Percentiles rank a stretch among this genome's conserved stretches.
These are phyloP conservation scores for Drosophila cognata DNA, from an alignment of 2,888 invertebrate species.

Conservation along the genomic window DNA sequence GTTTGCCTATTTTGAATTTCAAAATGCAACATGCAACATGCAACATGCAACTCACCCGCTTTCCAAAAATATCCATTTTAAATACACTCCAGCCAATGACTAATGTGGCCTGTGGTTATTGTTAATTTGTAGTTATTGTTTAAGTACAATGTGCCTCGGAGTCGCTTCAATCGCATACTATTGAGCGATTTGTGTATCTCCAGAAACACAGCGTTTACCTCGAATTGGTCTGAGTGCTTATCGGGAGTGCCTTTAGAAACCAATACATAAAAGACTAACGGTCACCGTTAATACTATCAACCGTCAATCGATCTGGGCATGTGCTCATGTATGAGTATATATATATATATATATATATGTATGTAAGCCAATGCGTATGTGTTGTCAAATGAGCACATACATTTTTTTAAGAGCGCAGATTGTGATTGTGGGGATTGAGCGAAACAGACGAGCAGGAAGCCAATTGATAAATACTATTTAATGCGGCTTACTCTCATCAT, in stretches of 20 bases:
- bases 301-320: conserved; percentile 40
- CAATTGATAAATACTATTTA: conserved; percentile 1
- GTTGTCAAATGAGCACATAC: not conserved
- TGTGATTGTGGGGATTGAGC: conserved; percentile 4
- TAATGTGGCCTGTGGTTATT: not conserved
- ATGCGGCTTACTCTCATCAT: not conserved
- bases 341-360: not conserved
- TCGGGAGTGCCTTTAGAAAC: conserved; percentile 42
- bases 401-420: conserved; percentile 15
- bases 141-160: conserved; percentile 46
- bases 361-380: not conserved
- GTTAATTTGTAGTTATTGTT: conserved; percentile 5
- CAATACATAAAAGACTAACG: conserved; percentile 35
- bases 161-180: conserved; percentile 68
- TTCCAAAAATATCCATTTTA: conserved; percentile 51
- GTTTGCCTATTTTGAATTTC: not conserved
- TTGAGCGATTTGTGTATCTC: conserved; percentile 59
- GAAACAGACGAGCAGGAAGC: conserved; percentile 5
- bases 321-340: not conserved
- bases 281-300: conserved; percentile 35
- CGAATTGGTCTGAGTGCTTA: conserved; percentile 62
- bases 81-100: conserved; percentile 6
- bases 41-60: conserved; percentile 73
- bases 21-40: not conserved
- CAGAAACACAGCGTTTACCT: conserved; percentile 41